phyloP scores from a whole-genome alignment of 2,888 invertebrate species.

The Drosophila infuscata region DNA sequence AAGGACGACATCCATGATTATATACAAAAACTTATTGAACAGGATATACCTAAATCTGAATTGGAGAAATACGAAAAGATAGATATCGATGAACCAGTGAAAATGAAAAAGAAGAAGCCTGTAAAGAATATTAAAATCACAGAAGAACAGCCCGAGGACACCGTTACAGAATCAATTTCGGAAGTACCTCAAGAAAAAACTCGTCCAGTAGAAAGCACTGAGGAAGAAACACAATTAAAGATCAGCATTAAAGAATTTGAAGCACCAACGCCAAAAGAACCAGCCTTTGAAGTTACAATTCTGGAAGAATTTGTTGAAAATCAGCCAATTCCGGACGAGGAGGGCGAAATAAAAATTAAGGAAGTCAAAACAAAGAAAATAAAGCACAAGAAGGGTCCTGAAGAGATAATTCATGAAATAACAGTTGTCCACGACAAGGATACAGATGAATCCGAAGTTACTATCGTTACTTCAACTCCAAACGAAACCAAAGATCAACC shows the following conservation, averaged over 20 bases:
- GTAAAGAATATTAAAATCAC: conserved; percentile 51
- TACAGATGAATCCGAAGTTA: conserved; percentile 83
- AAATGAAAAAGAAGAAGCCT: conserved; percentile 74
- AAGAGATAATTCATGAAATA: conserved; percentile 84
- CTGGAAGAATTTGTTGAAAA: conserved; percentile 80
- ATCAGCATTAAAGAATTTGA: conserved; percentile 62
- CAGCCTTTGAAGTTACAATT: conserved; percentile 62
- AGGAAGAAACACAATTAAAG: conserved; percentile 36
- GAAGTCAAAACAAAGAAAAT: conserved; percentile 82
- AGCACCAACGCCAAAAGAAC: conserved; percentile 53
- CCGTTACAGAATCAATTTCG: conserved; percentile 47
- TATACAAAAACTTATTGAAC: conserved; percentile 83
- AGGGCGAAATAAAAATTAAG: conserved; percentile 82
- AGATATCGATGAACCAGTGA: conserved; percentile 84
- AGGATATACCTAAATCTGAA: conserved; percentile 84
- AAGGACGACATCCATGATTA: conserved; percentile 84
- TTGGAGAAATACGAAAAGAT: conserved; percentile 85
- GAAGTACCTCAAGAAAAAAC: conserved; percentile 32
- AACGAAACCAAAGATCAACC: conserved; percentile 42
- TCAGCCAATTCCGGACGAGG: conserved; percentile 73
- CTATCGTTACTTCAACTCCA: conserved; percentile 70
- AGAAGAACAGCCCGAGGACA: conserved; percentile 56
- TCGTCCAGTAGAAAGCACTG: conserved; percentile 27
- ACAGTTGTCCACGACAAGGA: conserved; percentile 85
- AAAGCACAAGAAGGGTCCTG: conserved; percentile 83